phyloP scores from a whole-genome alignment of 2,888 invertebrate species.

The Cheilosia soror region DNA sequence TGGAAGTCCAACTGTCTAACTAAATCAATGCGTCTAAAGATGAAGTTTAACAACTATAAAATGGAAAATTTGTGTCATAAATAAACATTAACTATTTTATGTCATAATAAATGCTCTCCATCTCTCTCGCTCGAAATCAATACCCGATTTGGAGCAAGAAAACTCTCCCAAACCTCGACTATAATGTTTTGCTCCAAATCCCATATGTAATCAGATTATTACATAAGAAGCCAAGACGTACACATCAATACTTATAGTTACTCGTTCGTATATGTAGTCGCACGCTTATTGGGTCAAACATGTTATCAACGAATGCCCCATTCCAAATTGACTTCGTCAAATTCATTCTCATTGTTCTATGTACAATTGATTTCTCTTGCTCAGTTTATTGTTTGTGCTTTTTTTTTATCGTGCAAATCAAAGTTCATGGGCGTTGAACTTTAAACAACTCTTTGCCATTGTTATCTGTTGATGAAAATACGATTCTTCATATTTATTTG shows the following conservation, averaged over 20 bases:
- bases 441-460: constrained; percentile 5
- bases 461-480: constrained; percentile 26
- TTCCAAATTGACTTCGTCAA: constrained; percentile 13
- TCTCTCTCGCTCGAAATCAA: neutral
- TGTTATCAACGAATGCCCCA: constrained; percentile 14
- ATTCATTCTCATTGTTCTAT: neutral
- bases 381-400: constrained; percentile 2
- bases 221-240: constrained; percentile 3
- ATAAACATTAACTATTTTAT: no score
- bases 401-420: constrained; percentile 12
- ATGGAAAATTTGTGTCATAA: no score
- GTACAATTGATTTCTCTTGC: constrained; percentile 26
- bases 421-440: constrained; percentile 20
- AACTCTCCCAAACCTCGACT: neutral
- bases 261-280: neutral
- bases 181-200: neutral
- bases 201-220: constrained; percentile 25
- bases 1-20: no score
- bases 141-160: neutral
- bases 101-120: no score
- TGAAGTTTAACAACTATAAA: no score
- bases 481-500: neutral
- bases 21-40: no score
- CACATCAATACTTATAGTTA: neutral
- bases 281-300: constrained; percentile 22